Evolutionary conservation across 1,140 invertebrate species (phyloP).

Genomic region (Tetramorium simillimum): DNA sequence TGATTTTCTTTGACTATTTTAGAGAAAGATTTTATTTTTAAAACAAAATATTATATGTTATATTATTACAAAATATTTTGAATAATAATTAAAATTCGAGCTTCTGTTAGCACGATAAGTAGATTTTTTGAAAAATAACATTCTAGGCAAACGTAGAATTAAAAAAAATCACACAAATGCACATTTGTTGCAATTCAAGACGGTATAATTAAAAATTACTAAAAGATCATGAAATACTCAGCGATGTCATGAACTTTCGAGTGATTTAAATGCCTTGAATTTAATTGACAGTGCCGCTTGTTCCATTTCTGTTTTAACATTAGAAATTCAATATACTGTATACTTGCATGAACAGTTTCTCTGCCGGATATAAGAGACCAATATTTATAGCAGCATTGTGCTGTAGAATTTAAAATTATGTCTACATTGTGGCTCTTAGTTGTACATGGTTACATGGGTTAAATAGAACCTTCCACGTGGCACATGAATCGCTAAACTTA

Average conservation of each 20-base stretch:
- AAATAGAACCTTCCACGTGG: not conserved
- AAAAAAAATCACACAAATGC: not conserved
- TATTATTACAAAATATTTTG: not conserved
- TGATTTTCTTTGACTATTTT: not conserved
- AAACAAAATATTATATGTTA: not conserved
- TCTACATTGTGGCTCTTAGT: not conserved
- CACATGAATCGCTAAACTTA: not conserved
- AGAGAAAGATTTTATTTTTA: not conserved
- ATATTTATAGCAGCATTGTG: slow-evolving; percentile 32
- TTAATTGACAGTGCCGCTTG: not conserved
- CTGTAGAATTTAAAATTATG: slow-evolving; percentile 4
- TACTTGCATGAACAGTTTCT: slow-evolving; percentile 20
- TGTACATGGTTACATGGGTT: not conserved
- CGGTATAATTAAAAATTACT: not conserved
- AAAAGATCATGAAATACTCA: not conserved
- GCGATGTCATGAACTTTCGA: not conserved
- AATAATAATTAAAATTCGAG: not conserved
- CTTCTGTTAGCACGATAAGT: not conserved
- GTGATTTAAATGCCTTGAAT: not conserved
- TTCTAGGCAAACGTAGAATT: not conserved
- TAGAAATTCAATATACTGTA: not conserved
- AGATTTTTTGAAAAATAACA: not conserved
- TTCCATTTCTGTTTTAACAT: not conserved
- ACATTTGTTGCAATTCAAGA: not conserved
- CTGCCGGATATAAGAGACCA: not conserved